These are phyloP conservation scores for Suillia variegata DNA, from an alignment of 2,888 invertebrate genomes.

Conservation along the genomic window DNA sequence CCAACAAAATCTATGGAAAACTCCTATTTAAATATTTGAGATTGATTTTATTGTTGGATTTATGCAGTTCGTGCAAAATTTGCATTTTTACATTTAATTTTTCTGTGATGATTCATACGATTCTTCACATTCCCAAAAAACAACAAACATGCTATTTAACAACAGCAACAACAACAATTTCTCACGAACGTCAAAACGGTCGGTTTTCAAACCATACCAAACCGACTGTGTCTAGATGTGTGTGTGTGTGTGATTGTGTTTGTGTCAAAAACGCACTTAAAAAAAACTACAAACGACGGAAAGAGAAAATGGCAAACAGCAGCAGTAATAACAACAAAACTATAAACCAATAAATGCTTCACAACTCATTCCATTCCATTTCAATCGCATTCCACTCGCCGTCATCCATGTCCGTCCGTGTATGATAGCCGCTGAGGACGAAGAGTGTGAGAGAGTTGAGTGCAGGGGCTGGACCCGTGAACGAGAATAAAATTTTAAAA, in stretches of 20 bases:
- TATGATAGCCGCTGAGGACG: no score
- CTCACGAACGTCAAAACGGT: not conserved
- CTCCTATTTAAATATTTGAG: no score
- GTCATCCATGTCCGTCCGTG: no score
- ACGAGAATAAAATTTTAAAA: no score
- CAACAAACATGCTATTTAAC: no score
- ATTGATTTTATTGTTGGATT: no score
- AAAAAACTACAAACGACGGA: not conserved
- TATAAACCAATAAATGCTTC: conserved; percentile 23
- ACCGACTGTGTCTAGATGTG: no score
- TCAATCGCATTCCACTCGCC: conserved; percentile 8
- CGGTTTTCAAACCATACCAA: not conserved
- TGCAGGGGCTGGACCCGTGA: no score
- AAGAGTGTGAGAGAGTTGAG: no score
- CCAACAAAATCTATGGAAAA: no score
- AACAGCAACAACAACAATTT: conserved; percentile 22
- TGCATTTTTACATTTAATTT: not conserved
- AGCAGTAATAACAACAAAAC: conserved; percentile 10
- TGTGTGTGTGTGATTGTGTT: no score
- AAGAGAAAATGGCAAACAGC: not conserved
- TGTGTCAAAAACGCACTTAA: not conserved
- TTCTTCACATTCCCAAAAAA: conserved; percentile 37
- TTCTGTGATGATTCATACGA: conserved; percentile 36
- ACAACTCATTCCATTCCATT: conserved; percentile 17
- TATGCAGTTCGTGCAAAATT: no score